phyloP scores from a whole-genome alignment of 2,113 vertebrate species.

The Lepisosteus oculatus region DNA sequence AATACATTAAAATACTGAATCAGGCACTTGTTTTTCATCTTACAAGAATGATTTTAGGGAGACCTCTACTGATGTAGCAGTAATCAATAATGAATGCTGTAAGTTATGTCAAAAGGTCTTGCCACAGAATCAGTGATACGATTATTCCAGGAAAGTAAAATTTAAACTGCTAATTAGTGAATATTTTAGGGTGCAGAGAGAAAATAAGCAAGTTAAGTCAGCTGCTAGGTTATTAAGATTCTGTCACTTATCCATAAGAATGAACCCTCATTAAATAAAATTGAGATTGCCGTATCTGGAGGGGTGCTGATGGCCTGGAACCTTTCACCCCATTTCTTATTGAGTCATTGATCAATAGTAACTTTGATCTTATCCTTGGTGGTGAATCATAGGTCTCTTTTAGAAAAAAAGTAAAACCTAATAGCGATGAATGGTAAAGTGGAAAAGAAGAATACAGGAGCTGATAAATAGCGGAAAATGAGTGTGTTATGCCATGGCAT shows the following conservation, averaged over 20 bases:
- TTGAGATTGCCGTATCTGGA: conserved; percentile 34
- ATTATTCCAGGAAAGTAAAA: too few relatives aligned
- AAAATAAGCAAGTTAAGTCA: neutral
- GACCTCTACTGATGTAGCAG: too few relatives aligned
- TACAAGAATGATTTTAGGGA: too few relatives aligned
- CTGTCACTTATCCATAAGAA: conserved; percentile 25
- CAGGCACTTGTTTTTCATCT: too few relatives aligned
- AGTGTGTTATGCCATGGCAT: conserved; percentile 60
- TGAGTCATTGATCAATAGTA: conserved; percentile 45
- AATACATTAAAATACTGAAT: too few relatives aligned
- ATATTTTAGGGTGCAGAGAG: too few relatives aligned
- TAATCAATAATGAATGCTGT: too few relatives aligned
- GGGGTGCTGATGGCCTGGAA: conserved; percentile 32
- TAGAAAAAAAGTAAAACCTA: conserved; percentile 51
- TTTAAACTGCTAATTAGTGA: too few relatives aligned
- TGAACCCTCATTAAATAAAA: conserved; percentile 41
- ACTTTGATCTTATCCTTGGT: conserved; percentile 62
- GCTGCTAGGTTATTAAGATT: conserved; percentile 8
- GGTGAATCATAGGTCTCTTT: conserved; percentile 23
- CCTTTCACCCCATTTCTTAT: conserved; percentile 32
- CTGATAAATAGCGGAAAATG: conserved; percentile 63
- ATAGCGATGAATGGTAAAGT: conserved; percentile 54
- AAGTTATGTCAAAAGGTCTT: too few relatives aligned
- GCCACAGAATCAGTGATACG: too few relatives aligned
- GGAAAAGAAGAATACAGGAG: conserved; percentile 57